Evolutionary conservation across 2,888 invertebrate genomes (phyloP).

Genomic region (Timema podura): DNA sequence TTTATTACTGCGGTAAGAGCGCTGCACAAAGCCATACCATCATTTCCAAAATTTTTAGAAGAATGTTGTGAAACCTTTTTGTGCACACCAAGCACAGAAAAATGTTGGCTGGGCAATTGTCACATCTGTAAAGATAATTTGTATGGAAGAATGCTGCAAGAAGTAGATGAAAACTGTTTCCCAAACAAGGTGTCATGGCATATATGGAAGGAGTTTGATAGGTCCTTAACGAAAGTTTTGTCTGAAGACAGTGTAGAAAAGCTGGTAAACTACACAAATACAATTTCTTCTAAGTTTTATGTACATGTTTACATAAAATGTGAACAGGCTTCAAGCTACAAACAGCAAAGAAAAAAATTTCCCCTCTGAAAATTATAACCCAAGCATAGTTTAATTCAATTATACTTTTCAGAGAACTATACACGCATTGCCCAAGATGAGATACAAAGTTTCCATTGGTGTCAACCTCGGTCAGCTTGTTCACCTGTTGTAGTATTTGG

Average conservation of each 20-base stretch:
- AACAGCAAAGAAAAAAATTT: too few species aligned
- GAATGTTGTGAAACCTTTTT: constrained; percentile 7
- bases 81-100: neutral
- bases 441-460: constrained; percentile 21
- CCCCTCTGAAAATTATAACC: neutral
- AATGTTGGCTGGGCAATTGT: constrained; percentile 13
- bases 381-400: constrained; percentile 16
- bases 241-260: neutral
- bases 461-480: constrained; percentile 20
- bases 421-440: constrained; percentile 19
- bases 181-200: neutral
- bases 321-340: neutral
- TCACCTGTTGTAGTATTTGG: constrained; percentile 7
- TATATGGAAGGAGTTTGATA: neutral
- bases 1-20: constrained; percentile 4
- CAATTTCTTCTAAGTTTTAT: neutral
- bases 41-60: constrained; percentile 9
- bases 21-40: neutral
- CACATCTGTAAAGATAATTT: neutral
- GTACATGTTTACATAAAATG: neutral
- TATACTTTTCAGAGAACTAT: constrained; percentile 19
- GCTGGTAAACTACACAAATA: neutral
- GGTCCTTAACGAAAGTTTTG: neutral
- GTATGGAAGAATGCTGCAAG: neutral
- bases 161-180: neutral